Evolutionary conservation across 2,797 vertebrate genomes (phyloP), one percentile per base, ranked within the genome.

Genomic region (Fundulus diaphanus): DNA sequence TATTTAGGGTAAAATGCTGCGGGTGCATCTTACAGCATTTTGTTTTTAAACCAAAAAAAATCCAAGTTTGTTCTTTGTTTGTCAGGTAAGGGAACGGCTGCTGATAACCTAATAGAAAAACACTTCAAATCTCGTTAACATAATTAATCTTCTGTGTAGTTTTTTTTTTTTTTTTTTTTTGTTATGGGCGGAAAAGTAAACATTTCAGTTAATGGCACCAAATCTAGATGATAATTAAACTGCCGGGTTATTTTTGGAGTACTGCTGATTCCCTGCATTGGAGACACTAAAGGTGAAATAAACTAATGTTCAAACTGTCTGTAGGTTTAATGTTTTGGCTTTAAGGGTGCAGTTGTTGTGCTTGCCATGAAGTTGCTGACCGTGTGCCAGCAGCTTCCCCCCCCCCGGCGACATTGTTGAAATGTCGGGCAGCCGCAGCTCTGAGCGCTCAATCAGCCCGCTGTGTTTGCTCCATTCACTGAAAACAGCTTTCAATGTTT

Each of bases 371-470:
- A 27, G 4, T 66, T 37, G 24, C 33, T 24, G 33, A 12, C 35
- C 5, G 6, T 52, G 49, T 78, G 54, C 59, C 35, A 37, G 57
- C 52, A 31, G 84, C 68, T 74, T n/a, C n/a, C n/a, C n/a, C n/a
- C n/a, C 68, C 78, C 59, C 73, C 82, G 77, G 75, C 76, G 67
- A n/a, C n/a, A n/a, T n/a, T n/a, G n/a, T n/a, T 49, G 67, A 82
- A 79, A n/a, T 68, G 76, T 75, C 68, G 71, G 82, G 76, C 76
- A 76, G 48, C 65, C 9, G 13, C 63, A 72, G 68, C 70, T 48
- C 71, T 57, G 76, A 59, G 18, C 24, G 59, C 16, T 65, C 61
- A 24, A 7, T 35, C 20, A 57, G 31, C 16, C 31, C 3, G 33
- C 18, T 63, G 20, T 20, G 22, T 12, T n/a, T 37, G 20, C 24